phyloP scores from a whole-genome alignment of 37 sponge, comb jelly and placozoan species.

The Spongilla lacustris region DNA sequence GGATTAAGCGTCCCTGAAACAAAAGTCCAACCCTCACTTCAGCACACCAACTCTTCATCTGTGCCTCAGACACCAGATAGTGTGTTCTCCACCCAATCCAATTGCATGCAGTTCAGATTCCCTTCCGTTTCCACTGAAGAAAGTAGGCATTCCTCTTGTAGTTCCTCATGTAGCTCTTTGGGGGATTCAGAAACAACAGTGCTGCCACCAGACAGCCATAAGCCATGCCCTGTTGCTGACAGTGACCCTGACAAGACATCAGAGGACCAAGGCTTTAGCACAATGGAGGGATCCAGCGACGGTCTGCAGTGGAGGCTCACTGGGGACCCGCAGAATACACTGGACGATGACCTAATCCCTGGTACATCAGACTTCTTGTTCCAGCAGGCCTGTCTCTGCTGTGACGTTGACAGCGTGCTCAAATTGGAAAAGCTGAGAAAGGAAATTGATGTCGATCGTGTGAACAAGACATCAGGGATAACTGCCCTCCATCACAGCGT shows the following conservation, averaged over 20 bases:
- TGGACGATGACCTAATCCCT: constrained; percentile 70
- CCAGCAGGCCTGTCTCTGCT: constrained; percentile 77
- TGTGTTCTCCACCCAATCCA: constrained; percentile 33
- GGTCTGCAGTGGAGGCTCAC: constrained; percentile 25
- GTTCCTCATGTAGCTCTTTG: constrained; percentile 51
- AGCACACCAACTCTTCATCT: not conserved
- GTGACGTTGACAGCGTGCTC: constrained; percentile 62
- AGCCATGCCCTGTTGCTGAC: not conserved
- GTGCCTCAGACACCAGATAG: constrained; percentile 44
- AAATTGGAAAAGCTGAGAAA: constrained; percentile 61
- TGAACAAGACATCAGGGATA: constrained; percentile 71
- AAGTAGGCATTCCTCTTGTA: constrained; percentile 32
- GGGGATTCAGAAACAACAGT: constrained; percentile 12
- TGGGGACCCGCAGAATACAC: constrained; percentile 47
- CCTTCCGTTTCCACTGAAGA: not conserved
- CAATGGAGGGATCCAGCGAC: constrained; percentile 88
- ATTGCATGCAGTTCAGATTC: not conserved
- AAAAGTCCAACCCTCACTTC: not conserved
- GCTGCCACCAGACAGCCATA: not conserved
- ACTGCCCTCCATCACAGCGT: constrained; percentile 84
- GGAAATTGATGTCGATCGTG: constrained; percentile 73
- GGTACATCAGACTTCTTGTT: constrained; percentile 74
- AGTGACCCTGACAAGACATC: constrained; percentile 45
- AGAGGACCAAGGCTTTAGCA: constrained; percentile 81
- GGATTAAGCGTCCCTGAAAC: not conserved